A percentile compares a stretch with the other conserved stretches of the same genome.
These are phyloP conservation scores for Achroia grisella DNA, from an alignment of 1,140 invertebrate genomes.

Conservation along the genomic window DNA sequence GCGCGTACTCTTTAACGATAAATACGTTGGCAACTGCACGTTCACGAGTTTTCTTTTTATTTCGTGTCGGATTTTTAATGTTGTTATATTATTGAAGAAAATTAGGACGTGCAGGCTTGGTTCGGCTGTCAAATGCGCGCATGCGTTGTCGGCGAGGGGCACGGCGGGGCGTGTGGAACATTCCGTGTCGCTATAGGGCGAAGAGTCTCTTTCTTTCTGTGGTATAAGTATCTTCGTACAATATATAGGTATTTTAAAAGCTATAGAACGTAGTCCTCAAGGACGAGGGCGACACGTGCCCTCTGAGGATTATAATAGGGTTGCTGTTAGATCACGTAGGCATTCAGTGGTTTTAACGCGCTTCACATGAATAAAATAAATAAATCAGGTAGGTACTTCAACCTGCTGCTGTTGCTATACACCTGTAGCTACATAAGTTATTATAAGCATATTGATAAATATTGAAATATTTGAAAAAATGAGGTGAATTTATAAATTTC, in stretches of 20 bases:
- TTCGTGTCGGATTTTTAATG: conserved; percentile 13
- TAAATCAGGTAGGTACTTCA: too few species aligned
- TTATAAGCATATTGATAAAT: too few species aligned
- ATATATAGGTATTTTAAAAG: conserved; percentile 11
- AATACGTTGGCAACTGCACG: background rate
- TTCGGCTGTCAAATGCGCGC: conserved; percentile 45
- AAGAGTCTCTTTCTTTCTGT: conserved; percentile 23
- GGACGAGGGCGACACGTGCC: conserved; percentile 46
- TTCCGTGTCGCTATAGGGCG: conserved; percentile 52
- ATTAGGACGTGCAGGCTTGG: conserved; percentile 48
- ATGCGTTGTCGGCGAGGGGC: conserved; percentile 50
- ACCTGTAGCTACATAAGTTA: too few species aligned
- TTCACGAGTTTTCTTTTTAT: background rate
- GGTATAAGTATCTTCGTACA: conserved; percentile 25
- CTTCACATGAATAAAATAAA: conserved; percentile 5
- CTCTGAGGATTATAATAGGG: conserved; percentile 7
- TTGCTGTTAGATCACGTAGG: conserved; percentile 1
- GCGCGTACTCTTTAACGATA: conserved; percentile 6
- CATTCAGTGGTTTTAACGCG: conserved; percentile 3
- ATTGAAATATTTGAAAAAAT: too few species aligned
- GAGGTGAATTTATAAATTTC: too few species aligned
- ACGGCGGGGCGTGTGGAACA: conserved; percentile 51
- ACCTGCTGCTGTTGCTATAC: too few species aligned
- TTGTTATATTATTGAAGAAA: conserved; percentile 26
- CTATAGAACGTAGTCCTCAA: conserved; percentile 35